Conservation (phyloP, 2,888 invertebrate genomes). For the Tetranychus piercei region DNA sequence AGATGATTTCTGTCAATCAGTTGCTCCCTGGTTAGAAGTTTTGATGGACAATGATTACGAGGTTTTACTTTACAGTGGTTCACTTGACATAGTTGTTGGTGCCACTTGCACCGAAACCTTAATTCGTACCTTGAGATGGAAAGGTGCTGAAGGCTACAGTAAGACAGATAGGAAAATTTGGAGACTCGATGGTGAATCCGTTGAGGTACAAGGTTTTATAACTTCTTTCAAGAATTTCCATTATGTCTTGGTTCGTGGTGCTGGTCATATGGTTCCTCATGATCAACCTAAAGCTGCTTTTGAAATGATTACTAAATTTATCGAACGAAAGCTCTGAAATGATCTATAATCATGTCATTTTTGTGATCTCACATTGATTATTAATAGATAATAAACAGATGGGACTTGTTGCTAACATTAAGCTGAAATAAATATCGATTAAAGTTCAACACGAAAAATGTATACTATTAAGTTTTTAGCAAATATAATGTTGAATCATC, state of each 20-base stretch:
- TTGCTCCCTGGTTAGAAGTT: constrained; percentile 39
- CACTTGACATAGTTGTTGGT: constrained; percentile 73
- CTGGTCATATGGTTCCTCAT: constrained; percentile 61
- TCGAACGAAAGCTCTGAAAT: not conserved
- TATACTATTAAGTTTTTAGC: too few relatives aligned
- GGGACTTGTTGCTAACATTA: too few relatives aligned
- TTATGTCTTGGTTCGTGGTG: constrained; percentile 53
- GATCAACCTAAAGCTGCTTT: constrained; percentile 60
- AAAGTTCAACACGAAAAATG: too few relatives aligned
- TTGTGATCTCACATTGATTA: not conserved
- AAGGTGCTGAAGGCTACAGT: constrained; percentile 46
- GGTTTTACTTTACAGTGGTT: constrained; percentile 53
- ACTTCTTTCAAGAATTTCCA: constrained; percentile 51
- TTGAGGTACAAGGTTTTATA: constrained; percentile 50
- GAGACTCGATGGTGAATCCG: constrained; percentile 30
- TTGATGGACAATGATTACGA: constrained; percentile 32
- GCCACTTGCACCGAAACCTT: constrained; percentile 66
- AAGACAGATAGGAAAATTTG: constrained; percentile 36
- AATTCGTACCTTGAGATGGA: constrained; percentile 50
- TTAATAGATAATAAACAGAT: too few relatives aligned
- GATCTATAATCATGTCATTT: not conserved
- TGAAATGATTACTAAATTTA: constrained; percentile 49
- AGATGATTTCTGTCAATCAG: constrained; percentile 60
- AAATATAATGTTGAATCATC: too few relatives aligned
- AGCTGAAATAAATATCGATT: too few relatives aligned